Conservation (phyloP, 2,797 vertebrate species). For the Onychomys torridus region DNA sequence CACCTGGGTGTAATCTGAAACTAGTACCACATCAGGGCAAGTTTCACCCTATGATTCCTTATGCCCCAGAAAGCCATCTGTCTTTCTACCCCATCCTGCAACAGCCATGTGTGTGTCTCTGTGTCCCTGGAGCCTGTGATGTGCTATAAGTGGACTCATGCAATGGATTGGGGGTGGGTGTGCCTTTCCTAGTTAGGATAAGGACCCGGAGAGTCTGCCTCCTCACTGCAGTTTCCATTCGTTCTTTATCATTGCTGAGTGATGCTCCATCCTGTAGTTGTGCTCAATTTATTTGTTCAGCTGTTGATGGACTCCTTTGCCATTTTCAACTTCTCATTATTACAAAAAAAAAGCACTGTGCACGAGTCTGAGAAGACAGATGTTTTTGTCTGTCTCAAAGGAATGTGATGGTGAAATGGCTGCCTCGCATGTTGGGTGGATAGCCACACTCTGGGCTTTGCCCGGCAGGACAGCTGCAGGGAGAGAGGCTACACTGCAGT, state of each 20-base stretch:
- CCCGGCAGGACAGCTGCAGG: neutral
- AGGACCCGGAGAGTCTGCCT: neutral
- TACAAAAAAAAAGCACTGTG: neutral
- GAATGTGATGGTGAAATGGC: neutral
- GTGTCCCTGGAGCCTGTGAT: neutral
- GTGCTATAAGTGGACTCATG: neutral
- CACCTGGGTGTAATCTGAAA: too few relatives aligned
- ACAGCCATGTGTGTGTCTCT: neutral
- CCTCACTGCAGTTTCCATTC: too few relatives aligned
- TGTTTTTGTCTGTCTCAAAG: neutral
- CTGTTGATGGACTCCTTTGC: neutral
- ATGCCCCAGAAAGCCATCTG: neutral
- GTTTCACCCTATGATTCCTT: neutral
- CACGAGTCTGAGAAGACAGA: neutral
- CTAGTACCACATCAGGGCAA: neutral
- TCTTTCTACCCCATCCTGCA: neutral
- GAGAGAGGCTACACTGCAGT: neutral
- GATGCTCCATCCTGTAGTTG: rapidly evolving
- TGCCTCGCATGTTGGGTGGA: neutral
- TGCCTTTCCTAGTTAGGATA: neutral
- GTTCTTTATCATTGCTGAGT: neutral
- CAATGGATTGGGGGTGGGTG: neutral
- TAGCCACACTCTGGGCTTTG: neutral
- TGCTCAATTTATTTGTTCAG: rapidly evolving
- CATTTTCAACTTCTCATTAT: neutral